Base-by-base conservation (phyloP, 2,113 vertebrate genomes). In the Uropsilus gracilis region DNA sequence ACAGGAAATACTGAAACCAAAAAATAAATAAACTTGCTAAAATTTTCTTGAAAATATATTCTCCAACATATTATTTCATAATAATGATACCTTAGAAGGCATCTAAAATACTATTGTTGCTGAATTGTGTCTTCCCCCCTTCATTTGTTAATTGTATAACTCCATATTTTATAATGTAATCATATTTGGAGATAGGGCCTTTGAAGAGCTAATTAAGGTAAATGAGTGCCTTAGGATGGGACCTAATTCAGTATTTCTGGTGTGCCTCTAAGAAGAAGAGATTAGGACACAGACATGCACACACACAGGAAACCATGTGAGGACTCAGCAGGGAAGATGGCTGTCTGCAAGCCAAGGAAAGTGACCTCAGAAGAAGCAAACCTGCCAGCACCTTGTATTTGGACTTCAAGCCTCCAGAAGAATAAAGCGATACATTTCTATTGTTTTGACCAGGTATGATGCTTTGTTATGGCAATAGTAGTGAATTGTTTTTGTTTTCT, bases 11-110 rank as follows among this genome's bases (percentile, higher is more conserved):
- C 46, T 53, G 39, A 72, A 53, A 2, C 12, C 30, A 8, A n/a
- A 90, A 90, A 93, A 76, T 95, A 88, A 69, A 66, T 39, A 14
- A 93, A 69, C 12, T 71, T 24, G 6, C 42, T 89, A 6, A 24
- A 77, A 80, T 17, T 89, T 81, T 86, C 39, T 86, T 93, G 61
- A 93, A 46, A 69, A 37, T 68, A 14, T 66, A 63, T 75, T 89
- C 84, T 55, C 3, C 46, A 34, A 55, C 44, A 17, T 4, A 57
- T 34, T 59, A 64, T 93, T 89, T 88, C 72, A 57, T 69, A 42
- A 48, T 9, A 78, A 71, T 72, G 22, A 7, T 46, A 55, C 78
- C 86, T 82, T 37, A 86, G 46, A 89, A 57, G 50, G 10, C 13
- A 55, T 11, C 32, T 73, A 66, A 69, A 42, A 32, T 20, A 64